A percentile compares a stretch with the other conserved stretches of the same genome.
phyloP scores from a whole-genome alignment of 2,888 invertebrate genomes.

The Diaperis boleti region DNA sequence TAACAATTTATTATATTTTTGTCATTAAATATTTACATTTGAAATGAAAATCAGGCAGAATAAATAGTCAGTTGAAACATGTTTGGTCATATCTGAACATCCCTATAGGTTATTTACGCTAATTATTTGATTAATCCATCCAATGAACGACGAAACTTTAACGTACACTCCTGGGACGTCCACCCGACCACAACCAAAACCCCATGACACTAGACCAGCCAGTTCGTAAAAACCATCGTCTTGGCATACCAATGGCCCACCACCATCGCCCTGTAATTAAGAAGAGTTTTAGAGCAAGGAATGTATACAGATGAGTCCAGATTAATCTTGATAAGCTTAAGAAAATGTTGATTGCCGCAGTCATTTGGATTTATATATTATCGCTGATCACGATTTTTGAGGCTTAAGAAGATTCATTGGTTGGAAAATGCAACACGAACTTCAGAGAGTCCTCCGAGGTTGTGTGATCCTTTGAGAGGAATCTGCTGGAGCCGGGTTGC shows the following conservation, averaged over 20 bases:
- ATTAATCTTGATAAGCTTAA: no score
- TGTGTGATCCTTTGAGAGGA: no score
- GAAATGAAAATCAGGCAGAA: slow-evolving; percentile 38
- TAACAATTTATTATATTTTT: slow-evolving; percentile 56
- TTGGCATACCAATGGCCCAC: slow-evolving; percentile 93
- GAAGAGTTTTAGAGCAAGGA: neutral
- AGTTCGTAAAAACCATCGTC: slow-evolving; percentile 94
- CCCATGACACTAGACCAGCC: slow-evolving; percentile 95
- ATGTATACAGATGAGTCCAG: no score
- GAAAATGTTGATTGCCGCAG: no score
- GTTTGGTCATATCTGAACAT: slow-evolving; percentile 34
- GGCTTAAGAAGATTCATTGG: no score
- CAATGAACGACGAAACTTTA: slow-evolving; percentile 94
- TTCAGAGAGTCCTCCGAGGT: no score
- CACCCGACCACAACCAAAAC: slow-evolving; percentile 91
- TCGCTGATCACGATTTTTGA: no score
- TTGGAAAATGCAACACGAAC: no score
- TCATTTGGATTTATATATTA: no score
- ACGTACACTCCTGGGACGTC: slow-evolving; percentile 98
- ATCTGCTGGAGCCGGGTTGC: no score
- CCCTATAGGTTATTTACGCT: slow-evolving; percentile 89
- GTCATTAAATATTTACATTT: slow-evolving; percentile 41
- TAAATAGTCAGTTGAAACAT: slow-evolving; percentile 32
- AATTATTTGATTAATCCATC: slow-evolving; percentile 98
- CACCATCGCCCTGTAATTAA: slow-evolving; percentile 87